phyloP scores from a whole-genome alignment of 2,113 vertebrate genomes.

The Melanerpes formicivorus region DNA sequence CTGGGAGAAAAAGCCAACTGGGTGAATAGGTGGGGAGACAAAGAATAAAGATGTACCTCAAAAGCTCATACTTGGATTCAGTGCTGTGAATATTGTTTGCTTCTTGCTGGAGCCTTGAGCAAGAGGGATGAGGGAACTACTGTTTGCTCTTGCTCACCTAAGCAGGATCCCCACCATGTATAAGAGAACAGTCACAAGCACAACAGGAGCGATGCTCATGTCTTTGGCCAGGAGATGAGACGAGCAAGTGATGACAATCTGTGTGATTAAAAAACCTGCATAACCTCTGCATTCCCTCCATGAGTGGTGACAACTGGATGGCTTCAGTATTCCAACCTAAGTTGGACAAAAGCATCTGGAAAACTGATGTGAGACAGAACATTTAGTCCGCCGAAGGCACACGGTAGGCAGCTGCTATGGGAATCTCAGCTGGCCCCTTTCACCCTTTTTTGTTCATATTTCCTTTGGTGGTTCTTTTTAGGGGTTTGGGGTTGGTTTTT shows the following conservation, averaged over 20 bases:
- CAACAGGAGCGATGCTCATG: not conserved
- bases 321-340: not conserved
- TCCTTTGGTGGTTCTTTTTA: not conserved
- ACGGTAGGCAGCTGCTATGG: not conserved
- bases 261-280: not conserved
- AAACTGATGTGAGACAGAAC: not conserved
- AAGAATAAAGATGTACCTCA: not conserved
- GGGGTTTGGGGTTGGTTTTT: too few species aligned
- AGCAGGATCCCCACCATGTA: not conserved
- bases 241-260: not conserved
- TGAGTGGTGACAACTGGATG: not conserved
- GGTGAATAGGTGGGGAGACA: not conserved
- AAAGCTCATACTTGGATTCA: not conserved
- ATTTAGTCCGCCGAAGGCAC: not conserved
- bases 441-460: fast-evolving
- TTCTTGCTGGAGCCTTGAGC: not conserved
- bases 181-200: not conserved
- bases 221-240: not conserved
- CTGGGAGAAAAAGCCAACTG: not conserved
- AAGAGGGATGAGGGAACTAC: not conserved
- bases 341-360: not conserved
- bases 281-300: not conserved
- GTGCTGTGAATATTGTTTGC: not conserved
- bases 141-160: not conserved
- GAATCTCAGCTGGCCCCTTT: not conserved